Evolutionary conservation across 92 coral and sea anemone genomes (phyloP), one percentile per base, ranked within the genome.

Genomic region (Zoanthus sociatus): DNA sequence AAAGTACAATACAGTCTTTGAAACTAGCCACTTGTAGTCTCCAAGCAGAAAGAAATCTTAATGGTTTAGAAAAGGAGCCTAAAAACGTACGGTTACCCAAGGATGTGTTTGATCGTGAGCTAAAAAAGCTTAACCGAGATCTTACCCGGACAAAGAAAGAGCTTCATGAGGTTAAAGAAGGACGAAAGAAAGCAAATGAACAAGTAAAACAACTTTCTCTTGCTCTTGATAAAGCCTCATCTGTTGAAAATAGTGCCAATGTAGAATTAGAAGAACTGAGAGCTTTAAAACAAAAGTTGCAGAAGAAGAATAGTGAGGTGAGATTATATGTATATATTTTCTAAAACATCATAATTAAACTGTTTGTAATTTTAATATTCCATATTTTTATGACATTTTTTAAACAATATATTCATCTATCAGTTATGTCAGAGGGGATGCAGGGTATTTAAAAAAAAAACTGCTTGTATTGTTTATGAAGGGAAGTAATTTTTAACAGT

Each of bases 1-100:
- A 96, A 87, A 96, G 99, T 83, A 96, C 98, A 12, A 95, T 96
- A 42, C 99, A 96, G 72, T 96, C 99, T 1, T 85, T 96, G 87
- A 96, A 96, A 88, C 94, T 96, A 10, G 99, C 99, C 9, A 71
- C 94, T 82, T 94, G 96, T 21, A 95, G 98, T 82, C 82, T 96
- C 54, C 95, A 96, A 81, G 99, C 99, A 6, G 99, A 96, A 60
- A 93, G 93, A 51, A 93, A 95, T 46, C 92, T 96, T 14, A 78
- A 88, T 20, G 82, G 89, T 15, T 46, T 90, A 84, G 91, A 87
- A 17, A 83, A 92, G 37, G 94, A 84, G 81, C 89, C 94, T 44
- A 89, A 91, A 2, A 87, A 79, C 32, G 88, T 73, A 12, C 87
- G 86, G 31, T 53, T 93, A 47, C 96, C 99, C 10, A 95, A 92